Evolutionary conservation across 2,888 invertebrate genomes (phyloP), one percentile per base, ranked within the genome.

Genomic region (Synanthedon andrenaeformis): DNA sequence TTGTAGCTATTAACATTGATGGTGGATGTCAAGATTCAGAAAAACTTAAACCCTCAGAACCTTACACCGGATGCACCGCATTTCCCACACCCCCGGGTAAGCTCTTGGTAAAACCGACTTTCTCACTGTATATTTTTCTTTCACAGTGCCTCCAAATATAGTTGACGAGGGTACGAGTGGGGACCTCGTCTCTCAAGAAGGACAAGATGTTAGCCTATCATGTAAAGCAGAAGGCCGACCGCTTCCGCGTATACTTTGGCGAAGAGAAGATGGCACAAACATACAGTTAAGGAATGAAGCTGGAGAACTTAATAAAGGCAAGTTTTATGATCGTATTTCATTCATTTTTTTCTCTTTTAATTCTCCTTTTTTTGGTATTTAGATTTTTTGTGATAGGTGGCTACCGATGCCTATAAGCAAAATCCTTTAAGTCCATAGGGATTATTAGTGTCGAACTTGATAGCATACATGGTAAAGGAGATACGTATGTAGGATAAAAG

Each of bases 131-230:
- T 45, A 45, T 13, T 45, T 45, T 56, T 57, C 91, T 48, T 56
- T 52, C 85, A 61, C 89, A 94, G 94, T 94, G 52, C 93, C 94
- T 51, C 94, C 94, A 42, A 93, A 94, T 69, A 94, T 94, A 65
- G 87, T 93, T 54, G 92, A 93, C 70, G 90, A 92, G 64, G 92
- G 93, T 58, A 94, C 94, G 19, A 93, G 93, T 60, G 92, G 93
- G 1, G 94, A 94, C 71, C 79, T 93, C 54, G 90, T 92, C 19
- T 91, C 93, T 11, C 87, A 90, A 57, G 94, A 94, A 72, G 93
- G 93, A 0, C 92, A 92, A 59, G 92, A 94, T 64, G 91, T 92
- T 14, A 92, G 92, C 50, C 83, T 94, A 51, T 89, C 91, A 59
- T 94, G 94, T 74, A 90, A 86, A 66, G 93, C 93, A 11, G 91